Base-by-base conservation (phyloP, 2,113 vertebrate species). In the Malurus melanocephalus region DNA sequence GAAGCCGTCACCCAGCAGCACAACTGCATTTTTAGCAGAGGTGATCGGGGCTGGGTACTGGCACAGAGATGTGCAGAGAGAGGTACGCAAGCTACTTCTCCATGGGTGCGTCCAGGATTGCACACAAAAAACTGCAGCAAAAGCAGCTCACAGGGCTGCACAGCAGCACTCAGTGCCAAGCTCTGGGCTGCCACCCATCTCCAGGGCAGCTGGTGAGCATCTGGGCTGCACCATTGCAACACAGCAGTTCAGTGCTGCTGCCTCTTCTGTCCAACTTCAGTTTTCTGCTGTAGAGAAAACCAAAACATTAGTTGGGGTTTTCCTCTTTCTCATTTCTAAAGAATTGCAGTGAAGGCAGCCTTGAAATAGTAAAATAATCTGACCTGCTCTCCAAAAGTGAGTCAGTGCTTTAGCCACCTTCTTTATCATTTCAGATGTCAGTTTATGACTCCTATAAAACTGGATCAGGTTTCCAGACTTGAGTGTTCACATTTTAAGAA, bases 251-350 rank as follows among this genome's bases (percentile, higher is more conserved):
- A 15, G 14, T 4, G 1, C 22, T 69, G 38, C 76, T 59, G 43
- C 27, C 43, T 69, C 3, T 27, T 78, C 73, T 59, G n/a, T 40
- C 64, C 49, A 57, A 2, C 17, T 72, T 83, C 52, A 62, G 43
- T 49, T 80, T 77, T 89, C 56, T 43, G 38, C 23, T 8, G 69
- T 11, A 80, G n/a, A 83, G 57, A 86, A 88, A 77, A 66, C 13
- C 15, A 52, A 69, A 74, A 35, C 4, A 20, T 33, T 53, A n/a
- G 8, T 0, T 0, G 30, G 26, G 38, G 2, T 22, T 26, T 73
- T 89, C 24, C 40, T 73, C 32, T 28, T 45, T 59, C 38, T 88
- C 38, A 56, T 53, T 85, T 91, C 80, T 88, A 61, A 74, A 74
- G 64, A 80, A 67, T 1, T 55, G 15, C 13, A 48, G 4, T 21